phyloP scores from a whole-genome alignment of 1,140 invertebrate genomes.

The Brachionus paranguensis region DNA sequence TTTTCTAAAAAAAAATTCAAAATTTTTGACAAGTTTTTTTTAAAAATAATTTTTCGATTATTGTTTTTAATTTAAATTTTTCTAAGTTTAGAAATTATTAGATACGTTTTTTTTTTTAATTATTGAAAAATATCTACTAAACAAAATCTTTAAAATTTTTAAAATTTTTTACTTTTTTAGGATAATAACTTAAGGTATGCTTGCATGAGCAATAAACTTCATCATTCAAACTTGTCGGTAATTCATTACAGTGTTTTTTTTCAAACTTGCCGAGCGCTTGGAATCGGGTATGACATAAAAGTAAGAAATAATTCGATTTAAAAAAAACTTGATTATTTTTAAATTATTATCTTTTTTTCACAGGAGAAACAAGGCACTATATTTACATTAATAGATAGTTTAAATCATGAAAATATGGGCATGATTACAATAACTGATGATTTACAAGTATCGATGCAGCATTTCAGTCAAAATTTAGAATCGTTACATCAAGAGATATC shows the following conservation, averaged over 20 bases:
- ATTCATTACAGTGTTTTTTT: conserved; percentile 57
- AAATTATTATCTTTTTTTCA: conserved; percentile 38
- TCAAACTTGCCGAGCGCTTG: conserved; percentile 56
- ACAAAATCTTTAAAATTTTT: too few relatives aligned
- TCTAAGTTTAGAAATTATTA: too few relatives aligned
- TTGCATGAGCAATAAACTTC: conserved; percentile 51
- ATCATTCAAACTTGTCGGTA: conserved; percentile 54
- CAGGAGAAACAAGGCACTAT: conserved; percentile 55
- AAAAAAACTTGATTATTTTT: not conserved
- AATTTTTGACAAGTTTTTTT: too few relatives aligned
- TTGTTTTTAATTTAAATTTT: not conserved
- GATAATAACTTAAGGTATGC: conserved; percentile 45
- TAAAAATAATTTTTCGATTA: too few relatives aligned
- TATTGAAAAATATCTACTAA: not conserved
- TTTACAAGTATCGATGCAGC: conserved; percentile 50
- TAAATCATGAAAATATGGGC: conserved; percentile 53
- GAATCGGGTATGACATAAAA: conserved; percentile 56
- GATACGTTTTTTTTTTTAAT: not conserved
- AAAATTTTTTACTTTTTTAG: not conserved
- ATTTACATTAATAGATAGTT: conserved; percentile 54
- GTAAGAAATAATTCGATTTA: conserved; percentile 43
- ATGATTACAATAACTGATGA: conserved; percentile 55
- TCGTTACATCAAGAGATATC: conserved; percentile 55
- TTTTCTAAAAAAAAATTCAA: too few relatives aligned
- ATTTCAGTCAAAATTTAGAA: conserved; percentile 52